Evolutionary conservation across 2,888 invertebrate genomes (phyloP).

Genomic region (Ctenicera cuprea): DNA sequence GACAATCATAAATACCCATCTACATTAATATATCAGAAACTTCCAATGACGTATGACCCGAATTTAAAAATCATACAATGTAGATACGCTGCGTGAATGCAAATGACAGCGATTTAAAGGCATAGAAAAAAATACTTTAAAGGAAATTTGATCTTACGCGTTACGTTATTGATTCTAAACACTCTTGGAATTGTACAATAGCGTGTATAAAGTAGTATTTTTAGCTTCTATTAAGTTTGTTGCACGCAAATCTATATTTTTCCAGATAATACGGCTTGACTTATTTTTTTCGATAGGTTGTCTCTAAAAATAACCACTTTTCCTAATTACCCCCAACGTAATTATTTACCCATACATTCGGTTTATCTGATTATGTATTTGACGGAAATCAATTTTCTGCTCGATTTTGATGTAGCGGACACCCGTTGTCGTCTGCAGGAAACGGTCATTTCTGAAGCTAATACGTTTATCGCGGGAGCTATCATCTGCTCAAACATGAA

Average conservation of each 20-base stretch:
- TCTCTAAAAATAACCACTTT: neutral
- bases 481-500: neutral
- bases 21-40: too few relatives aligned
- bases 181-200: constrained; percentile 8
- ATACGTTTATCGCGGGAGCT: constrained; percentile 19
- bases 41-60: too few relatives aligned
- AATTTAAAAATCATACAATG: too few relatives aligned
- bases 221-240: constrained; percentile 15
- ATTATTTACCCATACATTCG: neutral
- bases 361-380: constrained; percentile 1
- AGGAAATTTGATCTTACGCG: constrained; percentile 12
- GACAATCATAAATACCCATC: too few relatives aligned
- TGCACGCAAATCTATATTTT: constrained; percentile 30
- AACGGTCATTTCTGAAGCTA: constrained; percentile 5
- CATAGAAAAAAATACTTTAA: neutral
- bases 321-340: neutral
- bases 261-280: neutral
- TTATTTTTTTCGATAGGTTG: neutral
- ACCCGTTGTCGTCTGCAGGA: constrained; percentile 23
- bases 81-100: neutral
- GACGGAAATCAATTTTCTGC: constrained; percentile 30
- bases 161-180: neutral
- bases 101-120: neutral
- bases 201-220: constrained; percentile 29
- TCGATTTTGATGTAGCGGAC: neutral